Conservation (phyloP, 2,888 invertebrate genomes). For the Calameuta pallipes region DNA sequence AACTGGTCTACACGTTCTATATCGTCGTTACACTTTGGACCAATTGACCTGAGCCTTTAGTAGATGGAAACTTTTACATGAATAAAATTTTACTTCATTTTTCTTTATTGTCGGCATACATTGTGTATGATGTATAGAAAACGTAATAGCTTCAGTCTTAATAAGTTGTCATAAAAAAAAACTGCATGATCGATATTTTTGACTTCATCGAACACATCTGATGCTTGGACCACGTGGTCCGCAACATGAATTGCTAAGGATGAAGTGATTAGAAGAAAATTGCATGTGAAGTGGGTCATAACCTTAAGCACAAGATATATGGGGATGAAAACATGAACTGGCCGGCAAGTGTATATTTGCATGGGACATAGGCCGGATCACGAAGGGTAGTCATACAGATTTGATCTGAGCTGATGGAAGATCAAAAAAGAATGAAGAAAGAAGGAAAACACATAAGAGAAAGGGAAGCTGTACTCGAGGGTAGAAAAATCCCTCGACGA, state of each 20-base stretch:
- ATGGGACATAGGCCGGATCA: too few relatives aligned
- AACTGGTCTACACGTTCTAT: neutral
- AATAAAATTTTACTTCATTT: neutral
- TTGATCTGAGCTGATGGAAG: neutral
- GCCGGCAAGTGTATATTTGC: neutral
- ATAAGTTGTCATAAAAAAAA: neutral
- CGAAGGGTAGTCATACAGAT: neutral
- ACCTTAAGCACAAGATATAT: neutral
- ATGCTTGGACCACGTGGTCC: neutral
- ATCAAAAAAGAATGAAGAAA: constrained; percentile 15
- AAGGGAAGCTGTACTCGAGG: constrained; percentile 25
- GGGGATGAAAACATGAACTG: neutral
- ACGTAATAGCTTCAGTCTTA: neutral
- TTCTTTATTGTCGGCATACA: neutral
- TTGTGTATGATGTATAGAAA: neutral
- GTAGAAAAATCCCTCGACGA: constrained; percentile 28
- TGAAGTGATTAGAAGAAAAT: neutral
- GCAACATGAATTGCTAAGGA: too few relatives aligned
- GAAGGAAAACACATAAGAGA: constrained; percentile 17
- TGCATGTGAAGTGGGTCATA: neutral
- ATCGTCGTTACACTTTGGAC: neutral
- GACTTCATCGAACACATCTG: neutral
- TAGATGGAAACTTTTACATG: neutral
- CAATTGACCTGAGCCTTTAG: neutral
- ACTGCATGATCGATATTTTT: neutral